These are phyloP conservation scores for Lutjanus argentimaculatus DNA, from an alignment of 2,797 vertebrate genomes.

Conservation along the genomic window DNA sequence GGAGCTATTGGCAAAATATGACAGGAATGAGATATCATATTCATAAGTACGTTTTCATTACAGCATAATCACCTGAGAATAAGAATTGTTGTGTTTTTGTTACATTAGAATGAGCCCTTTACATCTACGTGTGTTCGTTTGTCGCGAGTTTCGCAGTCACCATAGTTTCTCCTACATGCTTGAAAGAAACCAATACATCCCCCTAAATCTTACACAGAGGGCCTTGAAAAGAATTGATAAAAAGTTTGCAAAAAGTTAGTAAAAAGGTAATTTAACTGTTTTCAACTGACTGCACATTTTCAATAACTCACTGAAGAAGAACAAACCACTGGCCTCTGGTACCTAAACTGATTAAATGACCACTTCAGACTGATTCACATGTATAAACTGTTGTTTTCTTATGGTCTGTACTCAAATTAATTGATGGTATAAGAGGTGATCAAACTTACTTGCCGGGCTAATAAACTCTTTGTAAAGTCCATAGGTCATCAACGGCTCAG, in stretches of 20 bases:
- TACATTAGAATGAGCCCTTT: too few species aligned
- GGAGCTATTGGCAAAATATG: too few species aligned
- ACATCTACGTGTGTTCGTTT: too few species aligned
- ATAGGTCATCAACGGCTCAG: conserved; percentile 98
- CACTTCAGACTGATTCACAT: conserved; percentile 11
- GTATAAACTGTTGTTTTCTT: conserved; percentile 17
- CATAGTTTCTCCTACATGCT: too few species aligned
- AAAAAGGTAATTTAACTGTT: conserved; percentile 17
- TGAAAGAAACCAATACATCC: too few species aligned
- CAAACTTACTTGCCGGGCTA: conserved; percentile 93
- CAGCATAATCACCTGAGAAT: too few species aligned
- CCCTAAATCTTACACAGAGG: too few species aligned
- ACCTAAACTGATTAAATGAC: conserved; percentile 23
- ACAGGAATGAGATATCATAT: too few species aligned
- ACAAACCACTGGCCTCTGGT: conserved; percentile 15
- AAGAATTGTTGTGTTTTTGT: too few species aligned
- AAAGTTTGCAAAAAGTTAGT: conserved; percentile 30
- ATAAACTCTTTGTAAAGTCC: conserved; percentile 97
- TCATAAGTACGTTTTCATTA: too few species aligned
- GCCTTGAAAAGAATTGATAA: conserved; percentile 14
- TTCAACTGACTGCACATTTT: conserved; percentile 38
- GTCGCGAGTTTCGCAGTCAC: too few species aligned
- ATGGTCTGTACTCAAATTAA: conserved; percentile 21
- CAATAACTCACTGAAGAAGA: conserved; percentile 38
- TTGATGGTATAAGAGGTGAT: conserved; percentile 26